Percentiles rank a stretch among this genome's conserved stretches.
phyloP scores from a whole-genome alignment of 2,797 vertebrate genomes.

The Galaxias olidus region DNA sequence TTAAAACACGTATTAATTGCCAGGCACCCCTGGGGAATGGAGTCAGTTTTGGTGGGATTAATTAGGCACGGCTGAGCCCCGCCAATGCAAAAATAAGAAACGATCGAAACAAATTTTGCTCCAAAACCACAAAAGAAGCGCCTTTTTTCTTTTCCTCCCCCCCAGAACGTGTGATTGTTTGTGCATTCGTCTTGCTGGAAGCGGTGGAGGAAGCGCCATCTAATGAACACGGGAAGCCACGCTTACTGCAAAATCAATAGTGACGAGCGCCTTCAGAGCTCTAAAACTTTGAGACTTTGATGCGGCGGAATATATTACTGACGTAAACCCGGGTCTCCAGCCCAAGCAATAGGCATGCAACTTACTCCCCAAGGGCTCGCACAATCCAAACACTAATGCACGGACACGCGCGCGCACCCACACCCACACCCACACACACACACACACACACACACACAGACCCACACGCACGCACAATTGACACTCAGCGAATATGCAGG shows the following conservation, averaged over 20 bases:
- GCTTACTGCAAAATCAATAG: constrained; percentile 68
- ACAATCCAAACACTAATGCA: neutral
- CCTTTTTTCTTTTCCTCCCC: constrained; percentile 36
- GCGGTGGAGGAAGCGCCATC: constrained; percentile 52
- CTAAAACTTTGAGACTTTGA: constrained; percentile 72
- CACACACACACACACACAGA: constrained; percentile 7
- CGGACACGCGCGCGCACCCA: neutral
- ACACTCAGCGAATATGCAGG: too few relatives aligned
- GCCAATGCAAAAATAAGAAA: constrained; percentile 43
- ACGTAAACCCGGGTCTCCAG: constrained; percentile 51
- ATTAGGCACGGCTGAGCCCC: constrained; percentile 49
- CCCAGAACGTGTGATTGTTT: constrained; percentile 42
- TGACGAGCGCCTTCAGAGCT: constrained; percentile 66
- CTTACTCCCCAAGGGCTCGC: constrained; percentile 29
- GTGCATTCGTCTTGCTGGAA: constrained; percentile 39
- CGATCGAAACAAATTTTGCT: constrained; percentile 48
- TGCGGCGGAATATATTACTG: constrained; percentile 60
- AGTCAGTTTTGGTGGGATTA: constrained; percentile 50
- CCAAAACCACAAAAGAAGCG: constrained; percentile 55
- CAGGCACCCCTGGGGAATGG: constrained; percentile 34
- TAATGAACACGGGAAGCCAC: constrained; percentile 67
- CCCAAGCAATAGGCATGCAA: constrained; percentile 60
- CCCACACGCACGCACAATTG: neutral
- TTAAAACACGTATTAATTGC: constrained; percentile 65
- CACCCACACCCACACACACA: constrained; percentile 1